Percentiles rank a stretch among this genome's conserved stretches.
These are phyloP conservation scores for Nomia melanderi DNA, from an alignment of 1,140 invertebrate genomes.

Conservation along the genomic window DNA sequence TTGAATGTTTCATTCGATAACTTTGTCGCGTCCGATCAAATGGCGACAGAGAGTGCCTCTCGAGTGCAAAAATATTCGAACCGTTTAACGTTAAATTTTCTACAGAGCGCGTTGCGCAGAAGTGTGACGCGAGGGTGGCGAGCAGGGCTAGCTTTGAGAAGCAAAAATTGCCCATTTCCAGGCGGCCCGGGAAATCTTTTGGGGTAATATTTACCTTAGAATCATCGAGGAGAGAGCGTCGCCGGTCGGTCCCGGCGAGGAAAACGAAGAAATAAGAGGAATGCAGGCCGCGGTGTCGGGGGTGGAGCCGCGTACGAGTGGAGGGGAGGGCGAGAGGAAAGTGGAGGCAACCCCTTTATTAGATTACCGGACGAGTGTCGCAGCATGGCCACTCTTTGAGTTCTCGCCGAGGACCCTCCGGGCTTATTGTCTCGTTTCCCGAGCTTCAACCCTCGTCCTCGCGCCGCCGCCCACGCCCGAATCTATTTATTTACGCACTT, in stretches of 20 bases:
- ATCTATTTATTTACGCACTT: slow-evolving; percentile 80
- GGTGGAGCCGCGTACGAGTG: not conserved
- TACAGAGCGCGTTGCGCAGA: no score
- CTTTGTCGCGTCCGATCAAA: no score
- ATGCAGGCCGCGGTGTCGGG: not conserved
- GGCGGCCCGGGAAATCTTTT: slow-evolving; percentile 67
- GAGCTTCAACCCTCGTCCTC: slow-evolving; percentile 63
- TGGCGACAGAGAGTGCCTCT: no score
- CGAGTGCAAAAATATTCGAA: no score
- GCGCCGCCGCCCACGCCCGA: slow-evolving; percentile 60
- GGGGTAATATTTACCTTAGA: slow-evolving; percentile 75
- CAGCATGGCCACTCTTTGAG: slow-evolving; percentile 68
- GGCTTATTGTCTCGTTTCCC: slow-evolving; percentile 76
- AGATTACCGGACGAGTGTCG: slow-evolving; percentile 77
- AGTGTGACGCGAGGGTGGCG: no score
- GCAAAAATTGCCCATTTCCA: slow-evolving; percentile 63
- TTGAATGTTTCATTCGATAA: no score
- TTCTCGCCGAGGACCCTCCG: slow-evolving; percentile 68
- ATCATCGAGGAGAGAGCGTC: slow-evolving; percentile 63
- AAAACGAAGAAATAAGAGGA: slow-evolving; percentile 50
- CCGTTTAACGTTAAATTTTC: no score
- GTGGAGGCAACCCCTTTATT: slow-evolving; percentile 76
- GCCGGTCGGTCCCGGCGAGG: slow-evolving; percentile 33
- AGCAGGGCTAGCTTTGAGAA: not conserved
- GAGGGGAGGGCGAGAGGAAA: slow-evolving; percentile 42